Evolutionary conservation across 2,797 vertebrate species (phyloP).

Genomic region (Diglossa cyanea): DNA sequence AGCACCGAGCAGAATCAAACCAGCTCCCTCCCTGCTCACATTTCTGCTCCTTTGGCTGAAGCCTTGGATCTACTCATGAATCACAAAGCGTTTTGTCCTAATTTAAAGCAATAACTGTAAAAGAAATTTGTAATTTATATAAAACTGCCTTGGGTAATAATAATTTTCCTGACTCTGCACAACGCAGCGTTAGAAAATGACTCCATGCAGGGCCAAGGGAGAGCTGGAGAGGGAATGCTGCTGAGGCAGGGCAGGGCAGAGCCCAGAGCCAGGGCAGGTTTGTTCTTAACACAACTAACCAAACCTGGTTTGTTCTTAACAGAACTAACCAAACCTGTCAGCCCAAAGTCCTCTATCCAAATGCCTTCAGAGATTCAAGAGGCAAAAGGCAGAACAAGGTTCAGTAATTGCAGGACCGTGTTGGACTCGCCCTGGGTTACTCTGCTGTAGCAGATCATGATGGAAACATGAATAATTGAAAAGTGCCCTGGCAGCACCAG

Average conservation of each 20-base stretch:
- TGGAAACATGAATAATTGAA: not conserved
- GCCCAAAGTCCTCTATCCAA: not conserved
- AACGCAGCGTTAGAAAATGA: not conserved
- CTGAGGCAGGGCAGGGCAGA: not conserved
- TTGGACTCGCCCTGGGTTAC: not conserved
- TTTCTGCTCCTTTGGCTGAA: not conserved
- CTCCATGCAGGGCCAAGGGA: not conserved
- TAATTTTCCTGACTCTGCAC: not conserved
- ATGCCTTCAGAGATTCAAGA: not conserved
- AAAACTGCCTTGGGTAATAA: slow-evolving; percentile 3
- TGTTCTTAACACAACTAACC: too few relatives aligned
- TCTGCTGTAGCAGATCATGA: not conserved
- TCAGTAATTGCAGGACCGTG: not conserved
- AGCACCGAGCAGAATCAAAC: not conserved
- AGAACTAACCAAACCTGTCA: not conserved
- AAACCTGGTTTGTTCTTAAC: too few relatives aligned
- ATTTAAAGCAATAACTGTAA: slow-evolving; percentile 9
- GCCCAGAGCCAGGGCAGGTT: too few relatives aligned
- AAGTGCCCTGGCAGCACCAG: not conserved
- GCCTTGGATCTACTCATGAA: not conserved
- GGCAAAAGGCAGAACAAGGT: not conserved
- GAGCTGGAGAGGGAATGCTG: not conserved
- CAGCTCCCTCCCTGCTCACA: not conserved
- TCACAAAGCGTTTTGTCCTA: not conserved
- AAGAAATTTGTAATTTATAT: slow-evolving; percentile 15